Evolutionary conservation across 2,113 vertebrate species (phyloP), one percentile per base, ranked within the genome.

Genomic region (Nesogale talazaci): DNA sequence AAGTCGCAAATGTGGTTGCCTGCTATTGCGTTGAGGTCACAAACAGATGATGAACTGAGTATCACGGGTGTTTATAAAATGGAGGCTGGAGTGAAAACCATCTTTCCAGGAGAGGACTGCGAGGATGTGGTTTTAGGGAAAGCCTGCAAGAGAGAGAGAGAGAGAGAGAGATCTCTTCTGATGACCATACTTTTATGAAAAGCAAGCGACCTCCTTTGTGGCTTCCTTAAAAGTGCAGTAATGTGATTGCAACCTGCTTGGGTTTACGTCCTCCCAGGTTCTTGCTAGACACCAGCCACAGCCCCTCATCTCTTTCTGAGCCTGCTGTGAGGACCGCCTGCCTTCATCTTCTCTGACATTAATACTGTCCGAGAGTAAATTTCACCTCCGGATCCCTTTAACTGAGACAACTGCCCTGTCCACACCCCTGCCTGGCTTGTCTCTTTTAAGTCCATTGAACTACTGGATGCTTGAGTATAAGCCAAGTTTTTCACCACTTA

Each of bases 21-120:
- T 29, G 74, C 78, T 65, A 1, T 69, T 74, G 46, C 57, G 57
- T 92, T 92, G 70, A 83, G 56, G 36, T 81, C 56, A 19, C 31
- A 86, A 65, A 25, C 40, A 52, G 72, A 14, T 69, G 72, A 61
- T 10, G 14, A 16, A 27, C 31, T 80, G 76, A 74, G 25, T n/a
- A 52, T 67, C 2, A 67, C 85, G 63, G 57, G 52, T 93, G 22
- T 93, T 92, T 80, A 67, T 90, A 69, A 95, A 78, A 77, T 31
- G 46, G 27, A 82, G n/a, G 29, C 38, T 86, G 77, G 67, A 83
- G 52, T 86, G 85, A n/a, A 93, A 94, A 81, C n/a, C 83, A 56
- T 84, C 75, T 86, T 31, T 52, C 70, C 80, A 22, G 81, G 92
- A 92, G 77, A 92, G 59, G 86, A 93, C 86, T 76, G 57, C 27